Evolutionary conservation across 2,797 vertebrate genomes (phyloP).

Genomic region (Amazona ochrocephala): DNA sequence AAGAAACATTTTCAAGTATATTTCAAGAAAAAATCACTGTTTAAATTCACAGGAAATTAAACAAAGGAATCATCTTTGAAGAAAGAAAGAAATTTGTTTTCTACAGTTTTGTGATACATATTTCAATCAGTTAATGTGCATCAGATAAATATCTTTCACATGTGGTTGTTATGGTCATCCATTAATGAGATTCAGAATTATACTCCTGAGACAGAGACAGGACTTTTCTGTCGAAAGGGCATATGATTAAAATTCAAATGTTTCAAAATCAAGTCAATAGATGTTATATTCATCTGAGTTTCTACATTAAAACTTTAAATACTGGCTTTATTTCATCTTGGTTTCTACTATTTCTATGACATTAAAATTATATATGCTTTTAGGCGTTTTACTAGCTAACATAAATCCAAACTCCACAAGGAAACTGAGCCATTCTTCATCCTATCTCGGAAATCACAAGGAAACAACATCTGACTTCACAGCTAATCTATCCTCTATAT

Average conservation of each 20-base stretch:
- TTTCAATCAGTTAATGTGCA: neutral
- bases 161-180: neutral
- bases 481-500: accelerated
- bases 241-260: neutral
- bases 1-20: neutral
- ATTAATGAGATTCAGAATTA: neutral
- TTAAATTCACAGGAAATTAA: neutral
- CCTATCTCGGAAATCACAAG: neutral
- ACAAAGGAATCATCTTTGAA: neutral
- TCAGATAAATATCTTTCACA: neutral
- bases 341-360: neutral
- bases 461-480: neutral
- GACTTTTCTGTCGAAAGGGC: neutral
- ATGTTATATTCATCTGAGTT: neutral
- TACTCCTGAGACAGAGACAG: neutral
- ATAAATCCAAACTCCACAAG: neutral
- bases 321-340: neutral
- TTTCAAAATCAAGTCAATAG: neutral
- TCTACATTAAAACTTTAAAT: neutral
- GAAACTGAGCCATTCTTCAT: neutral
- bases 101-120: neutral
- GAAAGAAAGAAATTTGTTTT: neutral
- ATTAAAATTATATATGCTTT: neutral
- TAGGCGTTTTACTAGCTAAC: neutral
- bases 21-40: neutral